phyloP scores from a whole-genome alignment of 2,113 vertebrate species.

The Xyrauchen texanus region DNA sequence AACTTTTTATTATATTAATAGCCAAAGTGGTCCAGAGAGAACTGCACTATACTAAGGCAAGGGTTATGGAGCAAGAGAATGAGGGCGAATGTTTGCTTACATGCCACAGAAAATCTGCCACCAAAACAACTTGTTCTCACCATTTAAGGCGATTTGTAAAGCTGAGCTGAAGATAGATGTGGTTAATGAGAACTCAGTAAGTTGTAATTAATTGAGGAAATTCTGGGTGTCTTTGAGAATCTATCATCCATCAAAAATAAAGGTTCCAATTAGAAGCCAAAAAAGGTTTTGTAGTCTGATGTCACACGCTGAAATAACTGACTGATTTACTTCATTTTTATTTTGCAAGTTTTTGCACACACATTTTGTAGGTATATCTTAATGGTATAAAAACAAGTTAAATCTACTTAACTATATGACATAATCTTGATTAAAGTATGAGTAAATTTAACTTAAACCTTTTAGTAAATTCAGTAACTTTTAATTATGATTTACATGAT shows the following conservation, averaged over 20 bases:
- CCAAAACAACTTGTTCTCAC: neutral
- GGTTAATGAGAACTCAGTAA: neutral
- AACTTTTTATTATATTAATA: constrained; percentile 50
- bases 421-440: no score
- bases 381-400: no score
- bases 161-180: neutral
- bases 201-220: neutral
- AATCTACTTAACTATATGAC: no score
- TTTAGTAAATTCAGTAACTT: no score
- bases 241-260: neutral
- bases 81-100: constrained; percentile 37
- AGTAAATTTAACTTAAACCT: no score
- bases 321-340: no score
- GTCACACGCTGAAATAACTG: no score
- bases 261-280: neutral
- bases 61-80: constrained; percentile 58
- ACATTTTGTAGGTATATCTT: no score
- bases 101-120: neutral
- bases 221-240: neutral
- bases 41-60: constrained; percentile 51
- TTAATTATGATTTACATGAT: no score
- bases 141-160: constrained; percentile 39
- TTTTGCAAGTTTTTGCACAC: no score
- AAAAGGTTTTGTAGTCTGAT: neutral
- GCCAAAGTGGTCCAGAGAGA: constrained; percentile 64